phyloP scores from a whole-genome alignment of 2,113 vertebrate genomes.

The Ardeotis arabs region DNA sequence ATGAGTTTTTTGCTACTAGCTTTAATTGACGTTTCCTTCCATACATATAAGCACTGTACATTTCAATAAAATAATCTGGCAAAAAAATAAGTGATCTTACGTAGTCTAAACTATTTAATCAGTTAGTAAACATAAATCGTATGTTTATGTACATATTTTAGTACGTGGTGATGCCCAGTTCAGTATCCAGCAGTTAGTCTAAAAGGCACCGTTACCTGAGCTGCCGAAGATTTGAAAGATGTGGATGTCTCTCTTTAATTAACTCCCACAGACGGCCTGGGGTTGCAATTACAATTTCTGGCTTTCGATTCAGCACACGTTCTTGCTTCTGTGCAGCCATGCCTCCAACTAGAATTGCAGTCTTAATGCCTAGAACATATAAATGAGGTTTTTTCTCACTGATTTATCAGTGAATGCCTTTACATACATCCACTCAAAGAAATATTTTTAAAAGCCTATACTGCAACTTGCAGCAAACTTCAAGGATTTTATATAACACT shows the following conservation, averaged over 20 bases:
- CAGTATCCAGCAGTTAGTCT: background rate
- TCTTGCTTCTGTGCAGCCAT: constrained; percentile 94
- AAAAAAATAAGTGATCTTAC: background rate
- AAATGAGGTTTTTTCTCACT: background rate
- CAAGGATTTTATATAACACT: background rate
- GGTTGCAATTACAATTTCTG: constrained; percentile 93
- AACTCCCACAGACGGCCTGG: constrained; percentile 96
- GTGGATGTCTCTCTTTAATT: constrained; percentile 87
- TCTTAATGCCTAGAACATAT: constrained; percentile 83
- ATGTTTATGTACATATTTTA: too few species aligned
- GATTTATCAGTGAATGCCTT: background rate
- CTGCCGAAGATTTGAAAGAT: constrained; percentile 85
- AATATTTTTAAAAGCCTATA: background rate
- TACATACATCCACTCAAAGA: background rate
- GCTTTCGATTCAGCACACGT: constrained; percentile 84
- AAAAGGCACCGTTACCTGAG: constrained; percentile 79
- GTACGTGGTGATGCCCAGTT: background rate
- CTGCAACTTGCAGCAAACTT: background rate
- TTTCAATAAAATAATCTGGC: background rate
- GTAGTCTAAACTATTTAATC: background rate
- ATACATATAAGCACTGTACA: background rate
- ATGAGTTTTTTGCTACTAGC: background rate
- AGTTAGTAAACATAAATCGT: background rate
- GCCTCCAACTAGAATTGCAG: constrained; percentile 91
- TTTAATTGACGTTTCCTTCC: background rate